Evolutionary conservation across 2,797 vertebrate species (phyloP), one percentile per base, ranked within the genome.

Genomic region (Tragopan temminckii): DNA sequence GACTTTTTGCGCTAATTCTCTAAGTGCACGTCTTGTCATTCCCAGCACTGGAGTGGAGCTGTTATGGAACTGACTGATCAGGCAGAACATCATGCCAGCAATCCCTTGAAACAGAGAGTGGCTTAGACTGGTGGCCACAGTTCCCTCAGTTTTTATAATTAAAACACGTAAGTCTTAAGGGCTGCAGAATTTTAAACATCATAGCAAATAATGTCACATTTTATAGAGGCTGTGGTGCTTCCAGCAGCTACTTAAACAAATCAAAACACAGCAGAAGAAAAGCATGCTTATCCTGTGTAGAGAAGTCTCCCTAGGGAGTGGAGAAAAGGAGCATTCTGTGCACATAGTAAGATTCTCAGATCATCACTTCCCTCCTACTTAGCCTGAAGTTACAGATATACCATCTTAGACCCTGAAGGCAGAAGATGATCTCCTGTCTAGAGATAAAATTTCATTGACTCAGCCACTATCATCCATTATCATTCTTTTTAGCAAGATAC

Each of bases 141-240:
- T 50, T 66, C 29, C 33, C 33, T 62, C 50, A 29, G 36, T 19
- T 57, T 27, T 69, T 67, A 59, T 12, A 58, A 15, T 1, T 57
- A 68, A 0, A 0, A 52, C 38, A 67, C 15, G 57, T 11, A 72
- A 74, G 35, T 2, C 3, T 25, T 35, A 57, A 70, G 6, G 4
- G 6, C 8, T 38, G 29, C 7, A 35, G n/a, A 74, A 29, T 46
- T 88, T 45, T 42, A 71, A 80, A 66, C 23, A 27, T 53, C 43
- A 53, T 17, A 68, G 35, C 0, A 9, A 69, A 90, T 23, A 40
- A 57, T 1, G 3, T 43, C 24, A 16, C 40, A 5, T 46, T 58
- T 87, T 85, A n/a, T 38, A 33, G 0, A 2, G 9, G 31, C 19
- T 64, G 62, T 15, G 36, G 45, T 40, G 24, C 24, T 82, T 5